phyloP scores from a whole-genome alignment of 2,888 invertebrate species.

The Sphaeridia pumilis region DNA sequence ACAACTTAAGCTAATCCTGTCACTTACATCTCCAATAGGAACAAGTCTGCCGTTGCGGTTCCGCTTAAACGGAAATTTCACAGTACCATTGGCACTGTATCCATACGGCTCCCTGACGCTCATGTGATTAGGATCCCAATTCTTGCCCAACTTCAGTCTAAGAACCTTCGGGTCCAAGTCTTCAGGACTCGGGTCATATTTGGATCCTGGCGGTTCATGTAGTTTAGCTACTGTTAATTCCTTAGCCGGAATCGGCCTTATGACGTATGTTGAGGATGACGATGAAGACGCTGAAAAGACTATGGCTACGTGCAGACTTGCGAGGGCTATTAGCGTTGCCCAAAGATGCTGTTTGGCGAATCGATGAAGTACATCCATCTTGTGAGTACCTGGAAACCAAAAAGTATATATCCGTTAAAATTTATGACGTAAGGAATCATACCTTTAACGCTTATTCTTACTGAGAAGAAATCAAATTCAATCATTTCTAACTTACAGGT shows the following conservation, averaged over 20 bases:
- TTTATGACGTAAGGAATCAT: too few species aligned
- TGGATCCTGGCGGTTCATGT: constrained; percentile 29
- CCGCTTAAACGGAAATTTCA: constrained; percentile 40
- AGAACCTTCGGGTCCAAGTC: constrained; percentile 39
- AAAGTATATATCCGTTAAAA: too few species aligned
- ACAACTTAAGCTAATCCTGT: too few species aligned
- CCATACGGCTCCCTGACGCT: constrained; percentile 40
- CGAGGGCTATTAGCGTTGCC: too few species aligned
- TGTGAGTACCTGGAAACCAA: too few species aligned
- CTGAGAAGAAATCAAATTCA: too few species aligned
- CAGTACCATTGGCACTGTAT: constrained; percentile 40
- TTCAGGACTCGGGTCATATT: constrained; percentile 32
- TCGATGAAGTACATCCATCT: too few species aligned
- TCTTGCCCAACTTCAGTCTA: constrained; percentile 39
- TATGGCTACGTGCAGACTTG: too few species aligned
- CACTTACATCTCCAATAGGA: constrained; percentile 39
- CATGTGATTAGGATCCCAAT: constrained; percentile 44
- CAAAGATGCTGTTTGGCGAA: too few species aligned
- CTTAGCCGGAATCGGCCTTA: constrained; percentile 28
- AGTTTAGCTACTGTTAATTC: constrained; percentile 28
- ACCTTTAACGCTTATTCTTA: too few species aligned
- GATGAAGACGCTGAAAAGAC: too few species aligned
- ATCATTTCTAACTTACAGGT: too few species aligned
- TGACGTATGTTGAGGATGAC: constrained; percentile 9
- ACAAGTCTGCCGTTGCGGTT: constrained; percentile 41